Evolutionary conservation across 2,797 vertebrate species (phyloP).

Genomic region (Cichlasoma orientale): DNA sequence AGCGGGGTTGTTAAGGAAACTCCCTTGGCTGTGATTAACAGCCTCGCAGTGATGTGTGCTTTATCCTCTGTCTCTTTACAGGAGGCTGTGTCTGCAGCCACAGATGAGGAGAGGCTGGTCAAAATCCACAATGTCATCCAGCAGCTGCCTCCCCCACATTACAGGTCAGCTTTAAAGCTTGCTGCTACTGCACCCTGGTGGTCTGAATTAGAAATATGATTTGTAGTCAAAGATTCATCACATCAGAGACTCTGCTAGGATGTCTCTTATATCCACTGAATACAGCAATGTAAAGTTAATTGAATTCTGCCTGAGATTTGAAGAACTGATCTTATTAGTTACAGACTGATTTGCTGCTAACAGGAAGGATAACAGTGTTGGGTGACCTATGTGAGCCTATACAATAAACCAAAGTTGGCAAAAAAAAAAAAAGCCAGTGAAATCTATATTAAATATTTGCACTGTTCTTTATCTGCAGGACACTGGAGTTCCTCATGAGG

Average conservation of each 20-base stretch:
- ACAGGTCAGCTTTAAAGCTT: constrained; percentile 83
- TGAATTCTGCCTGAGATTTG: not conserved
- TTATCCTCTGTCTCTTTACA: constrained; percentile 67
- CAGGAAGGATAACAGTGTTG: not conserved
- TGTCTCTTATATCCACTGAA: not conserved
- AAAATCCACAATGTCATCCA: constrained; percentile 99
- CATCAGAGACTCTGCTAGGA: not conserved
- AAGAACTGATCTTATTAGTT: not conserved
- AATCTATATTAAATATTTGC: not conserved
- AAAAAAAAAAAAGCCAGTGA: too few species aligned
- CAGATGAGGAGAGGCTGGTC: constrained; percentile 93
- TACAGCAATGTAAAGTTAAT: not conserved
- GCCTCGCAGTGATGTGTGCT: constrained; percentile 24
- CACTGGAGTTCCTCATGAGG: constrained; percentile 97
- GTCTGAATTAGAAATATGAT: constrained; percentile 2
- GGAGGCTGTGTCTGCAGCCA: constrained; percentile 97
- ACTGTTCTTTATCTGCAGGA: constrained; percentile 77
- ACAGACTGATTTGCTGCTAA: constrained; percentile 39
- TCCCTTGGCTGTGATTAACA: constrained; percentile 47
- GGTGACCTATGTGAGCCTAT: not conserved
- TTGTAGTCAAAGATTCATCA: not conserved
- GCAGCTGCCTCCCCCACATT: constrained; percentile 96
- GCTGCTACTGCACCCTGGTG: constrained; percentile 58
- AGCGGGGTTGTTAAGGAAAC: constrained; percentile 14
- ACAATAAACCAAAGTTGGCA: not conserved